phyloP scores from a whole-genome alignment of 1,140 invertebrate species.

The Lanistes nyassanus region DNA sequence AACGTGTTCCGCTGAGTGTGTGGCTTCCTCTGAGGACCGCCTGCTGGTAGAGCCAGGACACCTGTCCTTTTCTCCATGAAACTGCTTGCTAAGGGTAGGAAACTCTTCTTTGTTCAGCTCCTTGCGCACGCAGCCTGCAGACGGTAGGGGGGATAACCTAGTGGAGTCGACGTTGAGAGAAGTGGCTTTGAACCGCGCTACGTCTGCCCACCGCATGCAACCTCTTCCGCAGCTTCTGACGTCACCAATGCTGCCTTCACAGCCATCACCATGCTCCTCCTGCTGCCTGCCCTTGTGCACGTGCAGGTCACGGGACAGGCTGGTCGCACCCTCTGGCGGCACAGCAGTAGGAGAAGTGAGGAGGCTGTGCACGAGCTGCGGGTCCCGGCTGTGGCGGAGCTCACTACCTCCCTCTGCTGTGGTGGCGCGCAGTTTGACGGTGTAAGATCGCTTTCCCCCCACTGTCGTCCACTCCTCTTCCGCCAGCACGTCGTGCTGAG shows the following conservation, averaged over 20 bases:
- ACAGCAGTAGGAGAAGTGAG: too few species aligned
- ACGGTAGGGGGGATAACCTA: not conserved
- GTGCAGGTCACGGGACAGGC: too few species aligned
- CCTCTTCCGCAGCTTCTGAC: not conserved
- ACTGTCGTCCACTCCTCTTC: slow-evolving; percentile 25
- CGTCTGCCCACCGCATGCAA: slow-evolving; percentile 17
- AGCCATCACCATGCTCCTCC: too few species aligned
- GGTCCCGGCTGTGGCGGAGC: too few species aligned
- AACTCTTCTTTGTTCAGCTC: slow-evolving; percentile 10
- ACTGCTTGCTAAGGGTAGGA: not conserved
- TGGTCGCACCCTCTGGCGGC: too few species aligned
- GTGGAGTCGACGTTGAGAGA: not conserved
- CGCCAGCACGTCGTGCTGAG: not conserved
- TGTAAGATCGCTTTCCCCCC: slow-evolving; percentile 18
- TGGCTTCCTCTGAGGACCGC: not conserved
- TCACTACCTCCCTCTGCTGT: too few species aligned
- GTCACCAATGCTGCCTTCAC: too few species aligned
- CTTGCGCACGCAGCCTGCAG: not conserved
- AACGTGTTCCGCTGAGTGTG: too few species aligned
- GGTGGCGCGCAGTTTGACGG: not conserved
- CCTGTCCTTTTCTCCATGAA: not conserved
- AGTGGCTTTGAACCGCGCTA: slow-evolving; percentile 2
- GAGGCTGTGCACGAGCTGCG: too few species aligned
- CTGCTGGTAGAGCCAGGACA: not conserved
- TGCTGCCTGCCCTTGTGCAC: too few species aligned